These are phyloP conservation scores for Macrotrachela quadricornifera DNA, from an alignment of 1,140 invertebrate species.

Conservation along the genomic window DNA sequence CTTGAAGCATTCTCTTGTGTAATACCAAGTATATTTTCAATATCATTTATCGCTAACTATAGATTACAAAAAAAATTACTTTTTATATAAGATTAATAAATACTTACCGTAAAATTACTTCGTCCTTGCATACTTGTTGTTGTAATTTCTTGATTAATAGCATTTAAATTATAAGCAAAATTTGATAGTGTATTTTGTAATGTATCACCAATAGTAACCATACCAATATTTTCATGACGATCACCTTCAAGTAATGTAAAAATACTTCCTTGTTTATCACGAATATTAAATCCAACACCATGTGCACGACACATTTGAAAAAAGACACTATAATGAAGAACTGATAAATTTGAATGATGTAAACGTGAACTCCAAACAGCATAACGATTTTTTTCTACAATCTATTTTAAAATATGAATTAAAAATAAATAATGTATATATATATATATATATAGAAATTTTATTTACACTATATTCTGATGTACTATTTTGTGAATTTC, in stretches of 20 bases:
- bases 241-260: constrained; percentile 28
- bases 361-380: constrained; percentile 25
- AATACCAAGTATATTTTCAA: too few species aligned
- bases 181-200: constrained; percentile 23
- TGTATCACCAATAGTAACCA: constrained; percentile 27
- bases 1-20: too few species aligned
- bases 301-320: constrained; percentile 32
- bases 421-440: too few species aligned
- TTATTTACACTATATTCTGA: too few species aligned
- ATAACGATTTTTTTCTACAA: constrained; percentile 13
- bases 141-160: constrained; percentile 30
- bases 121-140: constrained; percentile 30
- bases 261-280: constrained; percentile 24
- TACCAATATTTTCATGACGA: constrained; percentile 26
- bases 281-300: constrained; percentile 29
- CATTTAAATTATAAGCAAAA: constrained; percentile 25
- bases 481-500: too few species aligned
- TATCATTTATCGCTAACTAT: too few species aligned
- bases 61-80: too few species aligned
- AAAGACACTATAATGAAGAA: constrained; percentile 30
- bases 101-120: constrained; percentile 25
- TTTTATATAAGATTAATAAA: too few species aligned
- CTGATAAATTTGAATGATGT: constrained; percentile 26
- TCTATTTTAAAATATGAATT: too few species aligned
- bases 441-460: too few species aligned